A percentile compares a stretch with the other conserved stretches of the same genome.
phyloP scores from a whole-genome alignment of 1,140 invertebrate species.

The Lepidurus packardi region DNA sequence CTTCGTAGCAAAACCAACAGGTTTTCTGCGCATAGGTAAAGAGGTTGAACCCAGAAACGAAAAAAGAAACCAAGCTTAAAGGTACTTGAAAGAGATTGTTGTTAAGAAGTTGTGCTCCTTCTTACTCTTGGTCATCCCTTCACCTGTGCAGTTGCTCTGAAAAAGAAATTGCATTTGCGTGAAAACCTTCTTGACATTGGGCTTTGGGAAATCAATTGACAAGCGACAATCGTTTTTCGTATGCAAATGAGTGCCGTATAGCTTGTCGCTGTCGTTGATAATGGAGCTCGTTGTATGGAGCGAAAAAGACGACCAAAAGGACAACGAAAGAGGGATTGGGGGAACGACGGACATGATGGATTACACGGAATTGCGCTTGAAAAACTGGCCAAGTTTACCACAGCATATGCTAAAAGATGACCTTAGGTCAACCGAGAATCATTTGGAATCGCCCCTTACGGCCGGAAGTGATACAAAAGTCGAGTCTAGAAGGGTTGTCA shows the following conservation, averaged over 20 bases:
- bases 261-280: too few species aligned
- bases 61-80: background rate
- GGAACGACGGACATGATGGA: background rate
- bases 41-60: background rate
- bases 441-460: background rate
- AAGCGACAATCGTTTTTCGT: background rate
- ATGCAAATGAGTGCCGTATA: background rate
- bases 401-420: background rate
- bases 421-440: constrained; percentile 1
- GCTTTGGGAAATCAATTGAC: background rate
- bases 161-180: background rate
- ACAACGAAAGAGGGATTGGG: too few species aligned
- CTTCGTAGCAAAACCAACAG: background rate
- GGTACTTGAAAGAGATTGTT: background rate
- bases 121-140: too few species aligned
- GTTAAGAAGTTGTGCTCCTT: background rate
- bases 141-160: background rate
- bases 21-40: background rate
- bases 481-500: background rate
- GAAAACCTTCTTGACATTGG: background rate
- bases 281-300: too few species aligned
- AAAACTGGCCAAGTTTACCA: background rate
- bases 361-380: background rate
- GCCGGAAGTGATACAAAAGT: background rate
- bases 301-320: too few species aligned